Percentiles rank a stretch among this genome's conserved stretches.
Evolutionary conservation across 2,888 invertebrate genomes (phyloP).

Genomic region (Diaprepes abbreviatus): DNA sequence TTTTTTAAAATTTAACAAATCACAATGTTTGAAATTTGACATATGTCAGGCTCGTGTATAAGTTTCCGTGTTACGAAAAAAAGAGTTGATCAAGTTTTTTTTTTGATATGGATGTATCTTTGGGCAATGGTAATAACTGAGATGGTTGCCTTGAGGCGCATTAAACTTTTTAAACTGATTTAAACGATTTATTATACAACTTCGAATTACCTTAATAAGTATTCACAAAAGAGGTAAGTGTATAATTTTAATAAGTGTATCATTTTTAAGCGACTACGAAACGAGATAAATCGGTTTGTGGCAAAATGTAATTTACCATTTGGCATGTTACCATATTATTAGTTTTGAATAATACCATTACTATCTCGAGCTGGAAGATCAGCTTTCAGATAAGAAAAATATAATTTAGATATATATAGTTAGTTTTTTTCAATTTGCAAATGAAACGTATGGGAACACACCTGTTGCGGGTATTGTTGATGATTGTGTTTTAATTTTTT

Average conservation of each 20-base stretch:
- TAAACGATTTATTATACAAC: background rate
- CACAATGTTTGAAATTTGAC: too few species aligned
- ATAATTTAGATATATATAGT: background rate
- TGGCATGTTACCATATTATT: background rate
- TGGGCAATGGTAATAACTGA: too few species aligned
- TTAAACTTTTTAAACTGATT: too few species aligned
- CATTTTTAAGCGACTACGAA: background rate
- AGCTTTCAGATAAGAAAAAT: background rate
- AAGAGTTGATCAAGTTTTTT: too few species aligned
- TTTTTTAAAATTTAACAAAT: too few species aligned
- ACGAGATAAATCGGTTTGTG: background rate
- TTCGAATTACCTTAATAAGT: background rate
- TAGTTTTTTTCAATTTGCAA: background rate
- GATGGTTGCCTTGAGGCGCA: background rate
- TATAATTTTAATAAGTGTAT: conserved; percentile 10
- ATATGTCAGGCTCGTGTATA: too few species aligned
- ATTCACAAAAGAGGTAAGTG: background rate
- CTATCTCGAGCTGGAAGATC: background rate
- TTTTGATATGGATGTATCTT: too few species aligned
- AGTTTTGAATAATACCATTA: background rate
- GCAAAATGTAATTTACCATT: background rate
- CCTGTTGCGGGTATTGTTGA: background rate
- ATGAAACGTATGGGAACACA: background rate
- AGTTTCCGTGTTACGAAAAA: too few species aligned
- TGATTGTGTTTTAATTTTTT: background rate